A percentile compares a stretch with the other conserved stretches of the same genome.
These are phyloP conservation scores for Junco hyemalis DNA, from an alignment of 2,113 vertebrate genomes.

Conservation along the genomic window DNA sequence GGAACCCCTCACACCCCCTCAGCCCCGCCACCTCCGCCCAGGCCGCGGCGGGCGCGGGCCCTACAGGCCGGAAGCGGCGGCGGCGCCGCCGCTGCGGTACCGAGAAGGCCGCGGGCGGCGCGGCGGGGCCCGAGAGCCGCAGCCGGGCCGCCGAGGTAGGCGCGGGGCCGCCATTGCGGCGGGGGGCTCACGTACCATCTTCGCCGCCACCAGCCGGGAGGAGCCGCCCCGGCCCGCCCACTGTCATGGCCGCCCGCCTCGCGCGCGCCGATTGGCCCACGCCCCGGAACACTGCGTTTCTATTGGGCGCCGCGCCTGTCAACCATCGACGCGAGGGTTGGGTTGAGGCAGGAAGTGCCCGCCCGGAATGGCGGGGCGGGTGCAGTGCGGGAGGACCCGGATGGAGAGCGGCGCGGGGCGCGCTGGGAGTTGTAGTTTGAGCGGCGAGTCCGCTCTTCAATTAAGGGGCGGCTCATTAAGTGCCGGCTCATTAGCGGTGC, in stretches of 20 bases:
- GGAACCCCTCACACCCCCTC: not conserved
- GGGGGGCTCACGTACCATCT: not conserved
- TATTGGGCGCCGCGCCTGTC: rapidly evolving
- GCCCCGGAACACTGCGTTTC: rapidly evolving
- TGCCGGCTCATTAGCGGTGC: not conserved
- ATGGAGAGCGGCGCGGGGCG: not conserved
- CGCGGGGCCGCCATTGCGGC: not conserved
- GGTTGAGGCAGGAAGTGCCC: not conserved
- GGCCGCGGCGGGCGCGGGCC: not conserved
- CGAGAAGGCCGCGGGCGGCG: not conserved
- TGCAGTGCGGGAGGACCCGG: not conserved
- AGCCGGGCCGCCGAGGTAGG: not conserved
- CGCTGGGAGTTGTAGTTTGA: rapidly evolving
- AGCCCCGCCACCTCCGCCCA: not conserved
- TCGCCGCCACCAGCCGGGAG: not conserved
- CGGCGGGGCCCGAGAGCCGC: too few relatives aligned
- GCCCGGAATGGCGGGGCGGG: not conserved
- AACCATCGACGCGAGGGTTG: rapidly evolving
- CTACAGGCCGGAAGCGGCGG: not conserved
- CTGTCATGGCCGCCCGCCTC: not conserved
- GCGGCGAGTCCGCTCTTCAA: rapidly evolving
- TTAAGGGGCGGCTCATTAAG: not conserved
- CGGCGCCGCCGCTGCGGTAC: not conserved
- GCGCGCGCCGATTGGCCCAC: not conserved
- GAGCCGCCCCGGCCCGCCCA: not conserved